Evolutionary conservation across 2,797 vertebrate genomes (phyloP).

Genomic region (Helostoma temminkii): DNA sequence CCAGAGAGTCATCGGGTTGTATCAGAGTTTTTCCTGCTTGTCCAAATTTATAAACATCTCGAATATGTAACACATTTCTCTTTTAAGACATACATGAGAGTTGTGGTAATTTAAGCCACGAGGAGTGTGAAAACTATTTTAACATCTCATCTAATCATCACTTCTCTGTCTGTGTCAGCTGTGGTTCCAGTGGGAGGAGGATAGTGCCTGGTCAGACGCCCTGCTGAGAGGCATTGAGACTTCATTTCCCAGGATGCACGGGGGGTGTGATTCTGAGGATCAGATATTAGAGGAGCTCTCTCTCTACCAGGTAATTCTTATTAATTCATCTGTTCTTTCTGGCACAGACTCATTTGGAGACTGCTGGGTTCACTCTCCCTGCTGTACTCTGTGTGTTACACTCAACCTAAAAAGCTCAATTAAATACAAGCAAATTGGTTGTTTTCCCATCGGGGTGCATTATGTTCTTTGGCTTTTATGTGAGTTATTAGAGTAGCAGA

Average conservation of each 20-base stretch:
- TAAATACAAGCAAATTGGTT: conserved; percentile 46
- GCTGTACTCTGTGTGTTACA: conserved; percentile 19
- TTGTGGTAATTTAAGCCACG: background rate
- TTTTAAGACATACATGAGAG: too few relatives aligned
- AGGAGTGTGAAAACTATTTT: background rate
- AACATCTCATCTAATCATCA: background rate
- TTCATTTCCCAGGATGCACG: conserved; percentile 79
- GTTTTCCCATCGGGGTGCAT: conserved; percentile 56
- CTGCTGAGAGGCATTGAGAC: conserved; percentile 83
- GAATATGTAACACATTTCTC: too few relatives aligned
- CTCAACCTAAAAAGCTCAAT: conserved; percentile 64
- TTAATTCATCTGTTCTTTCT: conserved; percentile 5
- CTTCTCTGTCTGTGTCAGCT: conserved; percentile 72
- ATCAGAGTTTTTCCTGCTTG: too few relatives aligned
- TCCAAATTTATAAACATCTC: too few relatives aligned
- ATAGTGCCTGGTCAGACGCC: conserved; percentile 77
- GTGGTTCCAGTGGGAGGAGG: conserved; percentile 89
- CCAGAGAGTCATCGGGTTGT: too few relatives aligned
- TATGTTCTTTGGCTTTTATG: conserved; percentile 54
- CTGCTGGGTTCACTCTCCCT: background rate
- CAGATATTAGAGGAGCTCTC: conserved; percentile 80
- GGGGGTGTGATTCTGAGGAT: conserved; percentile 86
- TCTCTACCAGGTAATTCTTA: conserved; percentile 84
- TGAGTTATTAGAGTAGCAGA: conserved; percentile 38
- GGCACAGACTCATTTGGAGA: conserved; percentile 42